These are phyloP conservation scores for Rhabdophis nuchalis DNA, from an alignment of 2,797 vertebrate species.

Conservation along the genomic window DNA sequence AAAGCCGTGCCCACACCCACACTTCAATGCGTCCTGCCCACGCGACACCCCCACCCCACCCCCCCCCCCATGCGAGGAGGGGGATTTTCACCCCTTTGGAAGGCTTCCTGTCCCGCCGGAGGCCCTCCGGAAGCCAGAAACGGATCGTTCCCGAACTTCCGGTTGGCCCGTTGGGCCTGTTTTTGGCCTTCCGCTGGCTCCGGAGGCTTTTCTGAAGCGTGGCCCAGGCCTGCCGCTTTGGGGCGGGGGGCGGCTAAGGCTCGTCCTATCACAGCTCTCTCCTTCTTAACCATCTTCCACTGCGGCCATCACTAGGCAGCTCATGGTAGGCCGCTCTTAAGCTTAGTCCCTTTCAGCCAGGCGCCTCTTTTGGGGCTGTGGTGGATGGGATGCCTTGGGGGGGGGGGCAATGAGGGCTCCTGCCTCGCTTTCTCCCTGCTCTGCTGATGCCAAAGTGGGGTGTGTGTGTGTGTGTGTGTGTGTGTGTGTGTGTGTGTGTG, in stretches of 20 bases:
- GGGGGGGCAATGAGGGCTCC: background rate
- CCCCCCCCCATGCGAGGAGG: no score
- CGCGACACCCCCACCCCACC: no score
- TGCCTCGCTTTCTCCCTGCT: background rate
- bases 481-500: rapidly evolving
- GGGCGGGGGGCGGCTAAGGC: background rate
- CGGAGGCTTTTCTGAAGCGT: no score
- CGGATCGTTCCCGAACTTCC: no score
- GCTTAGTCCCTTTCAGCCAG: background rate
- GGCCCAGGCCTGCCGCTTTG: background rate
- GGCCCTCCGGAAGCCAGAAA: no score
- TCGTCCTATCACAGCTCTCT: background rate
- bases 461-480: rapidly evolving
- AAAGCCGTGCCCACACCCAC: no score
- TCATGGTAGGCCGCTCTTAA: background rate
- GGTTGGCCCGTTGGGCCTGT: no score
- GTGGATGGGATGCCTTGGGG: background rate
- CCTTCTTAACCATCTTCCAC: background rate
- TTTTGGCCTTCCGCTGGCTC: no score
- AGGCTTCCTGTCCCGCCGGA: no score
- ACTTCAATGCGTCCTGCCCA: no score
- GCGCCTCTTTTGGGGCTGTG: background rate
- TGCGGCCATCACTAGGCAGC: rapidly evolving
- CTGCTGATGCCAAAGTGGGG: background rate
- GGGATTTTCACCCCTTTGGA: no score